Evolutionary conservation across 2,797 vertebrate genomes (phyloP).

Genomic region (Xiphophorus birchmanni): DNA sequence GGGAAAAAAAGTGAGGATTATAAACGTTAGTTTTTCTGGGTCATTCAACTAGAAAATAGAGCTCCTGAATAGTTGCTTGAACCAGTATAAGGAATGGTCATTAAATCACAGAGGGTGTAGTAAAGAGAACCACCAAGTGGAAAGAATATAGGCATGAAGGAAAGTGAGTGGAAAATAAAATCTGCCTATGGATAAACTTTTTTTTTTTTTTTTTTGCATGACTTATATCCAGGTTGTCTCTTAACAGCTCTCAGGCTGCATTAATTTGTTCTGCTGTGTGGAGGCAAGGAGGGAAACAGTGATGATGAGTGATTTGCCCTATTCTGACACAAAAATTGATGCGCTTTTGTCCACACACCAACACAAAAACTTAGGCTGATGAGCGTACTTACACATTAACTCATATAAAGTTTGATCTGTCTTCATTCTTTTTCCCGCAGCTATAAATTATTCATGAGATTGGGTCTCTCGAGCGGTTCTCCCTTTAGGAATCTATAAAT

Average conservation of each 20-base stretch:
- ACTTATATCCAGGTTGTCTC: slow-evolving; percentile 67
- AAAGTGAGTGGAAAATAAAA: slow-evolving; percentile 81
- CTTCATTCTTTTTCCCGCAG: slow-evolving; percentile 23
- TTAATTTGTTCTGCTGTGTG: slow-evolving; percentile 64
- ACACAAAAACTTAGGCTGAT: slow-evolving; percentile 30
- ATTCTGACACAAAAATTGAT: slow-evolving; percentile 41
- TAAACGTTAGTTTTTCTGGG: slow-evolving; percentile 79
- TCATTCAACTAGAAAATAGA: slow-evolving; percentile 88
- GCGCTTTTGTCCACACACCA: slow-evolving; percentile 24
- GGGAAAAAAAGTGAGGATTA: slow-evolving; percentile 88
- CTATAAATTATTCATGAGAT: slow-evolving; percentile 57
- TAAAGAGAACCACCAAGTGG: slow-evolving; percentile 80
- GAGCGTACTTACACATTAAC: slow-evolving; percentile 39
- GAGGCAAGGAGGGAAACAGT: not conserved
- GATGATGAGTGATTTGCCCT: slow-evolving; percentile 73
- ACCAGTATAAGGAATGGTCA: slow-evolving; percentile 72
- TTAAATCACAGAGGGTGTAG: slow-evolving; percentile 57
- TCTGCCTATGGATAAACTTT: slow-evolving; percentile 13
- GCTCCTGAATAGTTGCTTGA: slow-evolving; percentile 79
- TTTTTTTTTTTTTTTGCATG: not conserved
- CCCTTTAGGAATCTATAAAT: slow-evolving; percentile 43
- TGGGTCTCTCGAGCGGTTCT: slow-evolving; percentile 33
- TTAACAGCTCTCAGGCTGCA: slow-evolving; percentile 70
- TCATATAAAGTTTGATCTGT: slow-evolving; percentile 43
- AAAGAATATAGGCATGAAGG: slow-evolving; percentile 80